Conservation (phyloP, 2,888 invertebrate species). For the Ditula angustiorana region DNA sequence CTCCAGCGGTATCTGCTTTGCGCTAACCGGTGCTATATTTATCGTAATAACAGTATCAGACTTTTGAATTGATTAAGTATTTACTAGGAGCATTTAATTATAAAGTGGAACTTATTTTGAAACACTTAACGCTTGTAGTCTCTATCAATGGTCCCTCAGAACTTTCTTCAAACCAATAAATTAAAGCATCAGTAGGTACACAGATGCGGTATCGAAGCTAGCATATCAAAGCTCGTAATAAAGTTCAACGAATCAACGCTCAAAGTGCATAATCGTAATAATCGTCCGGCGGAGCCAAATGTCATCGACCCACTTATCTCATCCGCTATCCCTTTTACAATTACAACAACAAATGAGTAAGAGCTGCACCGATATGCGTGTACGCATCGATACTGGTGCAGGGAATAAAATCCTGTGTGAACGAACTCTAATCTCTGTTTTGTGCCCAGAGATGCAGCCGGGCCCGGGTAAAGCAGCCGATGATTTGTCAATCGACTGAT, state of each 20-base stretch:
- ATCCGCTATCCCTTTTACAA: slow-evolving; percentile 86
- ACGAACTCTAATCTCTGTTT: slow-evolving; percentile 85
- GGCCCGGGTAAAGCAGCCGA: slow-evolving; percentile 66
- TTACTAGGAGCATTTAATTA: neutral
- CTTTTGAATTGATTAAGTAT: neutral
- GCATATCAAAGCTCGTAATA: slow-evolving; percentile 72
- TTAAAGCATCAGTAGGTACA: slow-evolving; percentile 28
- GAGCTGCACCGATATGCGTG: slow-evolving; percentile 79
- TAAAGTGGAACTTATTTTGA: neutral
- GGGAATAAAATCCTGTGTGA: slow-evolving; percentile 86
- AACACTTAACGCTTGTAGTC: neutral
- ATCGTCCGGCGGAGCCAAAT: slow-evolving; percentile 80
- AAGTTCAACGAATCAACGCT: slow-evolving; percentile 85
- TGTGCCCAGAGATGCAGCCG: slow-evolving; percentile 67
- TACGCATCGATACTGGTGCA: slow-evolving; percentile 78
- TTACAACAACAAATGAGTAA: slow-evolving; percentile 86
- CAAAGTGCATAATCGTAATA: slow-evolving; percentile 85
- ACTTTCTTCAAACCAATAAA: slow-evolving; percentile 32
- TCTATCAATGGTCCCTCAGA: slow-evolving; percentile 16
- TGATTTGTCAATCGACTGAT: slow-evolving; percentile 30
- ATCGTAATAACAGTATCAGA: neutral
- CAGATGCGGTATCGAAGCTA: slow-evolving; percentile 64
- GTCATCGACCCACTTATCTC: slow-evolving; percentile 85
- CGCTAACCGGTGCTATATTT: neutral
- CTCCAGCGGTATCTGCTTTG: neutral